Conservation (phyloP, 1,140 invertebrate genomes). For the Drosophila grimshawi region DNA sequence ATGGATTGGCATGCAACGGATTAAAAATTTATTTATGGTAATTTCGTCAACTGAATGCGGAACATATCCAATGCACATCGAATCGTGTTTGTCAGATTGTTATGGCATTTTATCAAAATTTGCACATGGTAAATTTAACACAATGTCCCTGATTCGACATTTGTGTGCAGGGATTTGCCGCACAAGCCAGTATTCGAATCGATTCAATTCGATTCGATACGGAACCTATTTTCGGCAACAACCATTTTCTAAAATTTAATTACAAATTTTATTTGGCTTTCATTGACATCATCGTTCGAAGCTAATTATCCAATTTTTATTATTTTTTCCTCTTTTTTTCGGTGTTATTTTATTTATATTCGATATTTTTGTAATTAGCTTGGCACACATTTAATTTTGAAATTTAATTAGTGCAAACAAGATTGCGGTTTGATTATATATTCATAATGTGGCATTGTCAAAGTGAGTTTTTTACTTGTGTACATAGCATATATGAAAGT, state of each 20-base stretch:
- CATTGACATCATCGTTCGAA: constrained; percentile 52
- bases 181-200: constrained; percentile 35
- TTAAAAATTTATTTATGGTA: constrained; percentile 75
- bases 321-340: constrained; percentile 1
- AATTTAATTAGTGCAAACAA: constrained; percentile 80
- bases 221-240: constrained; percentile 6
- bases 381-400: constrained; percentile 65
- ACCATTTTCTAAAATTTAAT: constrained; percentile 58
- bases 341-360: constrained; percentile 43
- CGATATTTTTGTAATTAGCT: constrained; percentile 71
- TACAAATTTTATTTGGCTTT: constrained; percentile 64
- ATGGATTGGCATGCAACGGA: constrained; percentile 5
- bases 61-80: not conserved
- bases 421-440: constrained; percentile 65
- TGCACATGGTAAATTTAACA: constrained; percentile 73
- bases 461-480: not conserved
- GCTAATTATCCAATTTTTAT: constrained; percentile 56
- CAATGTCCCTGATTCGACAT: constrained; percentile 59
- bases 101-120: constrained; percentile 58
- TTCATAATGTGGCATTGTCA: constrained; percentile 49
- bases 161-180: constrained; percentile 54
- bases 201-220: constrained; percentile 30
- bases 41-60: constrained; percentile 58
- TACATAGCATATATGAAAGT: not conserved
- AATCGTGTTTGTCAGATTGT: constrained; percentile 40